Conservation (phyloP, 2,888 invertebrate genomes). For the Euclidia mi region DNA sequence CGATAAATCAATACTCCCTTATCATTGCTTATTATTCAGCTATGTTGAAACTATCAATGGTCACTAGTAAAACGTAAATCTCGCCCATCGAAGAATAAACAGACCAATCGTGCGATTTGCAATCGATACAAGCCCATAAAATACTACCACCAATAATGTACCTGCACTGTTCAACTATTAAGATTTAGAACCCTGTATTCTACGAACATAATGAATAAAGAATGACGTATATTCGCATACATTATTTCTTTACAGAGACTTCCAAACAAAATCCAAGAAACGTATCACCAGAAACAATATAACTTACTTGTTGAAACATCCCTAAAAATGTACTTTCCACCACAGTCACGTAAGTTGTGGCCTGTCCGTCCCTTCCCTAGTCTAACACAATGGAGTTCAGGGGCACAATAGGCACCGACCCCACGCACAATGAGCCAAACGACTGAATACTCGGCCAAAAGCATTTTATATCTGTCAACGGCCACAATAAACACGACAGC, state of each 20-base stretch:
- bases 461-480: slow-evolving; percentile 65
- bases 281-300: slow-evolving; percentile 13
- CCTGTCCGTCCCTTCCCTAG: slow-evolving; percentile 17
- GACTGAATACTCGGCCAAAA: slow-evolving; percentile 52
- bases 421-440: slow-evolving; percentile 28
- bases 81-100: too few relatives aligned
- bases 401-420: slow-evolving; percentile 12
- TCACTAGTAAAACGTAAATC: too few relatives aligned
- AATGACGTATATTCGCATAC: neutral
- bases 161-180: neutral
- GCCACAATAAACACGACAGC: slow-evolving; percentile 73
- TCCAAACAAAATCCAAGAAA: slow-evolving; percentile 10
- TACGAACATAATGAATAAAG: neutral
- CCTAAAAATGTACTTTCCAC: slow-evolving; percentile 43
- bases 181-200: neutral
- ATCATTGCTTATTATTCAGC: too few relatives aligned
- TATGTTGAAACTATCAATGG: too few relatives aligned
- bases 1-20: too few relatives aligned
- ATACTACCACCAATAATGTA: neutral
- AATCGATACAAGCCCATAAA: neutral
- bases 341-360: slow-evolving; percentile 34
- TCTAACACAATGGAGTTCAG: slow-evolving; percentile 35
- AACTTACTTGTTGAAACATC: slow-evolving; percentile 32
- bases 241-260: neutral
- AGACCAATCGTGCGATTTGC: neutral